phyloP scores from a whole-genome alignment of 2,113 vertebrate species.

The Seriola aureovittata region DNA sequence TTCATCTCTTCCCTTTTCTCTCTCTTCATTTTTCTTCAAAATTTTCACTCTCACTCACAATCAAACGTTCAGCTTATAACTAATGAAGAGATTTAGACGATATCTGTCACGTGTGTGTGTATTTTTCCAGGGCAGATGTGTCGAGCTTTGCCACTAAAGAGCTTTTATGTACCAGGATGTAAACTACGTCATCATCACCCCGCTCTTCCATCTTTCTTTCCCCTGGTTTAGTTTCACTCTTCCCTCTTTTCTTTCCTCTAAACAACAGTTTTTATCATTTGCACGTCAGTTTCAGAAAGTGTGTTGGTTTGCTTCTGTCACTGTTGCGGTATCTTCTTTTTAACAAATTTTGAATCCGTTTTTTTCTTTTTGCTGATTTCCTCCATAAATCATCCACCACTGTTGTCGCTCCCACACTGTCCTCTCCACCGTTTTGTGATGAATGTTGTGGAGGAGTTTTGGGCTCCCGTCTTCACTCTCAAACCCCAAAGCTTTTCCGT shows the following conservation, averaged over 20 bases:
- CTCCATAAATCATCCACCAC: neutral
- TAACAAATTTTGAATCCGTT: neutral
- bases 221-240: neutral
- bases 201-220: constrained; percentile 4
- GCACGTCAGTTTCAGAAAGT: constrained; percentile 23
- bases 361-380: neutral
- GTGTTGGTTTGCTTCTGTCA: neutral
- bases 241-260: neutral
- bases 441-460: neutral
- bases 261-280: neutral
- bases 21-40: neutral
- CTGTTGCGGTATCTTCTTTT: neutral
- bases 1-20: constrained; percentile 1
- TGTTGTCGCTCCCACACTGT: neutral
- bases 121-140: neutral
- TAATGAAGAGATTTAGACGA: too few relatives aligned
- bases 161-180: neutral
- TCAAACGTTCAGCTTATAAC: too few relatives aligned
- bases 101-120: too few relatives aligned
- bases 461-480: neutral
- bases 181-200: neutral
- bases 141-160: neutral
- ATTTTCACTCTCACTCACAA: neutral
- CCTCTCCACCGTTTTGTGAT: neutral
- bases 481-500: constrained; percentile 9